A percentile compares a stretch with the other conserved stretches of the same genome.
phyloP scores from a whole-genome alignment of 2,888 invertebrate species.

The Teleogryllus oceanicus region DNA sequence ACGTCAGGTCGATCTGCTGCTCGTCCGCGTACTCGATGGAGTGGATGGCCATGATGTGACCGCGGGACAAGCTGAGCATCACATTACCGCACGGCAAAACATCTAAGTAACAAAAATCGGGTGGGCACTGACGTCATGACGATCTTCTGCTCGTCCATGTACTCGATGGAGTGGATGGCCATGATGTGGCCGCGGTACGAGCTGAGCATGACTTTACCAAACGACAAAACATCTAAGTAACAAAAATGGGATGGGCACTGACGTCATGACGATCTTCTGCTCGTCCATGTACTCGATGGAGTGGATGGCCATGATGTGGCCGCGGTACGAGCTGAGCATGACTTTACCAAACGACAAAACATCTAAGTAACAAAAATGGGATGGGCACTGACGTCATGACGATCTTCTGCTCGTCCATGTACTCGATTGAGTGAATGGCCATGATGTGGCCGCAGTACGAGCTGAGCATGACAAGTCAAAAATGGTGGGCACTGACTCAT shows the following conservation, averaged over 20 bases:
- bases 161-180: conserved; percentile 63
- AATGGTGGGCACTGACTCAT: conserved; percentile 53
- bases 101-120: no score
- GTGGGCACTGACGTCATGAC: conserved; percentile 59
- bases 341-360: no score
- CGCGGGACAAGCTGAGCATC: conserved; percentile 66
- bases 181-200: conserved; percentile 69
- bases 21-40: conserved; percentile 64
- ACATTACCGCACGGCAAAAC: no score
- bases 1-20: conserved; percentile 66
- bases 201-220: conserved; percentile 51
- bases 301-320: conserved; percentile 66
- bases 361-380: no score
- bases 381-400: conserved; percentile 59
- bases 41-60: conserved; percentile 66
- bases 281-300: conserved; percentile 64
- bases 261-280: conserved; percentile 66
- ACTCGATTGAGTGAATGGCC: conserved; percentile 63
- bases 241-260: conserved; percentile 35
- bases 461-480: conserved; percentile 51
- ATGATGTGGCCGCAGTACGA: conserved; percentile 69
- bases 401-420: conserved; percentile 62
- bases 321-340: conserved; percentile 66
- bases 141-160: conserved; percentile 62
- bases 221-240: no score